Percentiles rank a stretch among this genome's conserved stretches.
Conservation (phyloP, 2,888 invertebrate genomes). For the Aspidiotus rigidus region DNA sequence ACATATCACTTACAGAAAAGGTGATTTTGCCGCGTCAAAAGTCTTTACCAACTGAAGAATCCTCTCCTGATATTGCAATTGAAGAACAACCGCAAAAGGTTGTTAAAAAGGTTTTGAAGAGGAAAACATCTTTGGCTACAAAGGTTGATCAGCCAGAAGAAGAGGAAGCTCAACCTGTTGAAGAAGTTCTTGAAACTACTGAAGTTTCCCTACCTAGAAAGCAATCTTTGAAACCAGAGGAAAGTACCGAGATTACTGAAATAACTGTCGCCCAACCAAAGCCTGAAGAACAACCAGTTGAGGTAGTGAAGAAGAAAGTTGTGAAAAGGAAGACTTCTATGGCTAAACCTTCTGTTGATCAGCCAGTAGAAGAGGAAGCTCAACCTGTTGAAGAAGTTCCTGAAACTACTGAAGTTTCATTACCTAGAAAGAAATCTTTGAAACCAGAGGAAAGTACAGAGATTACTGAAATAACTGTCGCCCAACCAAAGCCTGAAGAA, state of each 20-base stretch:
- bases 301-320: constrained; percentile 41
- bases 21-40: constrained; percentile 62
- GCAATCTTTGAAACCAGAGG: not conserved
- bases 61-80: constrained; percentile 3
- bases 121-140: constrained; percentile 14
- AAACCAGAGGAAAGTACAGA: not conserved
- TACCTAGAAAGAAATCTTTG: too few relatives aligned
- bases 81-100: constrained; percentile 19
- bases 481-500: too few relatives aligned
- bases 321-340: constrained; percentile 47
- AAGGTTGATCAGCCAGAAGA: constrained; percentile 42
- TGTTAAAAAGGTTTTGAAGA: constrained; percentile 17
- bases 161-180: constrained; percentile 32
- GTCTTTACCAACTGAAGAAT: not conserved
- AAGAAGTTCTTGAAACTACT: constrained; percentile 45
- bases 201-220: constrained; percentile 40
- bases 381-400: constrained; percentile 41
- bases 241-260: not conserved
- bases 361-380: constrained; percentile 37
- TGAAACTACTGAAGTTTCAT: constrained; percentile 46
- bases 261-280: not conserved
- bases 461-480: not conserved
- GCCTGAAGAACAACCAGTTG: not conserved
- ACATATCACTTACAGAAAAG: constrained; percentile 75
- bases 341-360: constrained; percentile 42